Evolutionary conservation across 2,888 invertebrate genomes (phyloP).

Genomic region (Phaonia tiefii): DNA sequence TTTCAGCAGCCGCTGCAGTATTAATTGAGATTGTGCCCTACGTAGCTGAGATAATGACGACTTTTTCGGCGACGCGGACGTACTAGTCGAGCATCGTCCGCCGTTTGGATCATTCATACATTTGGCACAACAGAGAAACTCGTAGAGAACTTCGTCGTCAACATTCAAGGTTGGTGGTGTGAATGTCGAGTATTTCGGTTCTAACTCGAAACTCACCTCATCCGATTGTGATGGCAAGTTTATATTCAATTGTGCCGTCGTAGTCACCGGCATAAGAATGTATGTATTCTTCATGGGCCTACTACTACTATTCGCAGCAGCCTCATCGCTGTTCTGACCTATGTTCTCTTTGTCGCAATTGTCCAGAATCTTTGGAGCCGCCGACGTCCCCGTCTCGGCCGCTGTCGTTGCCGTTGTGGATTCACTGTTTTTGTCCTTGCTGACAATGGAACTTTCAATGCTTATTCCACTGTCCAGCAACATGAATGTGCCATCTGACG

Average conservation of each 20-base stretch:
- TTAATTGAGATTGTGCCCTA: conserved; percentile 66
- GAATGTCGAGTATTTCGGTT: conserved; percentile 78
- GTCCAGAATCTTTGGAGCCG: neutral
- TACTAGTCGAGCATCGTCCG: conserved; percentile 59
- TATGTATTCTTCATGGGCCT: conserved; percentile 74
- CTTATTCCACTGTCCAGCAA: conserved; percentile 80
- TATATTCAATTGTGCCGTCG: conserved; percentile 37
- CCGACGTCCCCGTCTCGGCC: conserved; percentile 27
- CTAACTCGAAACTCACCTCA: conserved; percentile 71
- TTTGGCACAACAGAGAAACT: conserved; percentile 80
- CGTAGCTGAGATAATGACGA: conserved; percentile 49
- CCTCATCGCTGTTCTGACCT: conserved; percentile 22
- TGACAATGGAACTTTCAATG: conserved; percentile 79
- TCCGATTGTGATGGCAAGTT: conserved; percentile 27
- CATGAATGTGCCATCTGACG: conserved; percentile 80
- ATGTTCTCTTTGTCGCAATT: conserved; percentile 51
- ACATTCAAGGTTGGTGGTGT: conserved; percentile 65
- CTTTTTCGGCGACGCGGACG: conserved; percentile 7
- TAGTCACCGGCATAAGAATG: conserved; percentile 77
- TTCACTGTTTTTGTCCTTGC: conserved; percentile 33
- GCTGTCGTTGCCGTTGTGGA: conserved; percentile 32
- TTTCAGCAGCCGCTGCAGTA: conserved; percentile 74
- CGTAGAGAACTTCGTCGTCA: conserved; percentile 78
- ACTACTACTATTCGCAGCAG: neutral
- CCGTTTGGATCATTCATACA: conserved; percentile 77